Conservation (phyloP, 2,888 invertebrate species). For the Drosophila phalerata region DNA sequence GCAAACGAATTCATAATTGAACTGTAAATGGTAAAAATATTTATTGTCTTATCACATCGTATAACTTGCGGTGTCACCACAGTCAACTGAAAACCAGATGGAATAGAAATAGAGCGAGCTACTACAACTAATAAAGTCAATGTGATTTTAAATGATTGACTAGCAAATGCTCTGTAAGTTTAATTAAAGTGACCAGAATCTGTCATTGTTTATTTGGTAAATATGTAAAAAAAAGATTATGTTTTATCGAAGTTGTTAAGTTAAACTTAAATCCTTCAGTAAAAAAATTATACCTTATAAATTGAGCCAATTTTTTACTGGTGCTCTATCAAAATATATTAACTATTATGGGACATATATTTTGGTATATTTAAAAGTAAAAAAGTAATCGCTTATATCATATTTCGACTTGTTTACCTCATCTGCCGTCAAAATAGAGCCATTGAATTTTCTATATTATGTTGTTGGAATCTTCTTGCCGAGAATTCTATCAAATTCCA, state of each 20-base stretch:
- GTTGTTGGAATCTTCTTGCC: background rate
- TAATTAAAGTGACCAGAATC: background rate
- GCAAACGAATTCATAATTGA: conserved; percentile 72
- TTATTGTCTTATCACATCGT: conserved; percentile 85
- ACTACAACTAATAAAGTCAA: conserved; percentile 6
- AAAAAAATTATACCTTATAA: background rate
- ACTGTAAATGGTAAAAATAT: conserved; percentile 83
- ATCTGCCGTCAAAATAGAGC: background rate
- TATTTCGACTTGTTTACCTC: no score
- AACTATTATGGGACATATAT: background rate
- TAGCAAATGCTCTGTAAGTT: conserved; percentile 8
- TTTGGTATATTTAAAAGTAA: background rate
- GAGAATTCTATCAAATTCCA: background rate
- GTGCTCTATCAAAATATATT: background rate
- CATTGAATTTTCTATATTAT: background rate
- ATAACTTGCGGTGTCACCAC: conserved; percentile 84
- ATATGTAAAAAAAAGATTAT: no score
- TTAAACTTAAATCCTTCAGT: no score
- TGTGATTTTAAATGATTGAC: conserved; percentile 1
- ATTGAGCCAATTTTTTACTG: background rate
- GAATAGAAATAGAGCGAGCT: conserved; percentile 44
- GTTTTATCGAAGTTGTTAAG: no score
- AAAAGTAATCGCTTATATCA: background rate
- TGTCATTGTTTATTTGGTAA: no score
- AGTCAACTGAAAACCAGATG: conserved; percentile 58